Evolutionary conservation across 2,888 invertebrate species (phyloP).

Genomic region (Conistra vaccinii): DNA sequence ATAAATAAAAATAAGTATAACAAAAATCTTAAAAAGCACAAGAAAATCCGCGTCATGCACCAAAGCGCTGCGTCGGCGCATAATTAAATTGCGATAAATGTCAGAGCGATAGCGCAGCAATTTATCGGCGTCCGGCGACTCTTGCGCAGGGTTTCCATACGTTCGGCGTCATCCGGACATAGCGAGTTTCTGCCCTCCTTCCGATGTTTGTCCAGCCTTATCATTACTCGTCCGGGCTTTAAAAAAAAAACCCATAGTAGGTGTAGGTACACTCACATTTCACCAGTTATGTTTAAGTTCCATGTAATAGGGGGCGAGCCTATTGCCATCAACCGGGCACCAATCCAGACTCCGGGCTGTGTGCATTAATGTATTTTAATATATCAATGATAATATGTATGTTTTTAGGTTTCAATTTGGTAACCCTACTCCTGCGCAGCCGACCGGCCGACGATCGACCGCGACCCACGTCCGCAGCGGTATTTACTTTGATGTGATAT

Average conservation of each 20-base stretch:
- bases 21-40: constrained; percentile 31
- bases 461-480: constrained; percentile 59
- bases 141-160: constrained; percentile 51
- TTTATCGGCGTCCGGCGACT: constrained; percentile 71
- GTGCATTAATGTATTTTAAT: no score
- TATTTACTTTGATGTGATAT: constrained; percentile 61
- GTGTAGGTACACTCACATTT: no score
- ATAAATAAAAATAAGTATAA: not conserved
- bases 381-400: no score
- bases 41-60: constrained; percentile 57
- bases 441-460: constrained; percentile 38
- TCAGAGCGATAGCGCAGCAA: constrained; percentile 75
- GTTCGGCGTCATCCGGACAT: not conserved
- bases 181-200: not conserved
- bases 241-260: not conserved
- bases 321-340: no score
- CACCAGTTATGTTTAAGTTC: no score
- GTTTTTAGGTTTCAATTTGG: not conserved
- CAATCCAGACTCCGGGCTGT: no score
- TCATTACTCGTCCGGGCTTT: not conserved
- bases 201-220: not conserved
- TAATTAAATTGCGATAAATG: constrained; percentile 85
- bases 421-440: constrained; percentile 53
- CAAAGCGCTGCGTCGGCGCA: constrained; percentile 64
- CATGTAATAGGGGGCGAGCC: no score